Evolutionary conservation across 2,888 invertebrate species (phyloP), one percentile per base, ranked within the genome.

Genomic region (Nomada ruficornis): DNA sequence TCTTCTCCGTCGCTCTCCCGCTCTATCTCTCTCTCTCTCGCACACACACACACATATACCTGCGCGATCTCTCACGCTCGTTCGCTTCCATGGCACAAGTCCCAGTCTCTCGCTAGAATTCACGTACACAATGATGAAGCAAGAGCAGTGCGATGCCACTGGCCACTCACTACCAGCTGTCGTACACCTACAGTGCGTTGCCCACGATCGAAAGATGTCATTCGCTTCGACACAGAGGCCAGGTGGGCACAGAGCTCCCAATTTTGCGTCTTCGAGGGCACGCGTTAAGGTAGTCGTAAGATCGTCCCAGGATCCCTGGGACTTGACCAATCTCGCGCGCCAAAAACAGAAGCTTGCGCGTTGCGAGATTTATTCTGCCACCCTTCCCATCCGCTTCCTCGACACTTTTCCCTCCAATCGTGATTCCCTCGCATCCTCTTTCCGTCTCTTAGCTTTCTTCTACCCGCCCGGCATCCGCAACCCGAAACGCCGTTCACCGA

Each of bases 41-140:
- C 75, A 11, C 13, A 18, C 23, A 11, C 18, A 36, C 36, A 7
- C 36, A 36, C 7, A 36, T 5, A 7, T 36, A 64, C 47, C 23
- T 20, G 13, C 0, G 13, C 44, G 44, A 84, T 85, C 82, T 77
- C 81, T 85, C 79, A 68, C 85, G 76, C 72, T 69, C 75, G 83
- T 70, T 69, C 80, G 82, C 82, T 74, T 85, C 82, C 80, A 77
- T 83, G 74, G 52, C 67, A 54, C 73, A 76, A 36, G 83, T 88
- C 77, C 50, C 71, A 62, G 77, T 63, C 83, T 77, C 85, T 71
- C 80, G 87, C 80, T 76, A 82, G 78, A 86, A 86, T 86, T 88
- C 84, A 83, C 88, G 84, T 86, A 83, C 89, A 80, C 88, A 88
- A 81, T 86, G 84, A 79, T 60, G 65, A 78, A 72, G 76, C 76